phyloP scores from a whole-genome alignment of 2,113 vertebrate genomes.

The Notarius quadriscutis region DNA sequence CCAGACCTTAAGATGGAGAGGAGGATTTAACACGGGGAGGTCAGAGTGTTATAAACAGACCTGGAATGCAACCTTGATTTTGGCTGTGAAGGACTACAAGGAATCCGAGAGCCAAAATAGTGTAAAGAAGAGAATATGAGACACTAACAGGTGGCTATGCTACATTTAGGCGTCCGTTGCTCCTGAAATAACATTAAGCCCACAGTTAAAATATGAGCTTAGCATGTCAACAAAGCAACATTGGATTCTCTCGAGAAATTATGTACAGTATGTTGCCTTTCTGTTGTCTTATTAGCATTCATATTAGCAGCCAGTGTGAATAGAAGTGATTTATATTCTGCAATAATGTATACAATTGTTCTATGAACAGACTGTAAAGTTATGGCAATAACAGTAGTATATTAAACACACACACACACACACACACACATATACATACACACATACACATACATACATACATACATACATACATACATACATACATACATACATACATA shows the following conservation, averaged over 20 bases:
- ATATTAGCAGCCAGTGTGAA: not conserved
- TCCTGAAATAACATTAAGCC: not conserved
- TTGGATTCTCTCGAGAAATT: not conserved
- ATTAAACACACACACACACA: not conserved
- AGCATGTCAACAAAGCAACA: not conserved
- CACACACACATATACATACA: no score
- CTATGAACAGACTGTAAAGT: not conserved
- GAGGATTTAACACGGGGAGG: not conserved
- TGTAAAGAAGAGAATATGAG: slow-evolving; percentile 7
- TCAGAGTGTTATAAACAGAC: not conserved
- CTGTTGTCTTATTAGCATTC: not conserved
- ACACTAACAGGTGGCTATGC: slow-evolving; percentile 24
- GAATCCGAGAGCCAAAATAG: slow-evolving; percentile 9
- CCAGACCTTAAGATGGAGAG: not conserved
- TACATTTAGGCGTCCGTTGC: not conserved
- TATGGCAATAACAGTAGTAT: not conserved
- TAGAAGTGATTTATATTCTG: not conserved
- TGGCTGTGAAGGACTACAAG: not conserved
- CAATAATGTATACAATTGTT: not conserved
- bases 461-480: no score
- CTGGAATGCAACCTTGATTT: slow-evolving; percentile 10
- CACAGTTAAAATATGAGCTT: not conserved
- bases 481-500: no score
- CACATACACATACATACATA: no score
- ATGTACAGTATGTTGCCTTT: not conserved